Conservation (phyloP, 2,113 vertebrate species). For the Jacana jacana region DNA sequence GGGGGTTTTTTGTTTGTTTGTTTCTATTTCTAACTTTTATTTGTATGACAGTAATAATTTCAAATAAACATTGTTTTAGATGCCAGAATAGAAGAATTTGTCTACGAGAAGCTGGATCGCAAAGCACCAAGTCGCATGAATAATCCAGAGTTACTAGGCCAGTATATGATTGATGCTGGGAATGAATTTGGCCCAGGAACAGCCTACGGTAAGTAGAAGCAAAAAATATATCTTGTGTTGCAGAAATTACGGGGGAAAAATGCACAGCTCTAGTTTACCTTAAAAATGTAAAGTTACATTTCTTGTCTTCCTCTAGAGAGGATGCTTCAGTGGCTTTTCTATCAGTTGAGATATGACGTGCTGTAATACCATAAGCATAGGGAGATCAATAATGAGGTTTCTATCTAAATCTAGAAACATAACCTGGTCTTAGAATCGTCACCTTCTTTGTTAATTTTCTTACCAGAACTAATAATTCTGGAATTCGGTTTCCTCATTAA, state of each 20-base stretch:
- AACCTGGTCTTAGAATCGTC: background rate
- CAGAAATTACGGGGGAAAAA: background rate
- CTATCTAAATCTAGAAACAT: background rate
- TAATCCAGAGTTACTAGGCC: conserved; percentile 93
- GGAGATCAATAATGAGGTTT: background rate
- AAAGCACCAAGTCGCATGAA: conserved; percentile 93
- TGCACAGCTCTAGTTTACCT: background rate
- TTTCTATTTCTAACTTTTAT: background rate
- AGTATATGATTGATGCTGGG: conserved; percentile 94
- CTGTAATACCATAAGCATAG: background rate
- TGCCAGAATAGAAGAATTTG: conserved; percentile 96
- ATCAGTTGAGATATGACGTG: background rate
- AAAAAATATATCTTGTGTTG: background rate
- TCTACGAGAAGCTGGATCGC: conserved; percentile 97
- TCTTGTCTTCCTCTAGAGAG: too few species aligned
- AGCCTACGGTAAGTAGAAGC: conserved; percentile 87
- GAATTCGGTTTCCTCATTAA: background rate
- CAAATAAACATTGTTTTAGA: conserved; percentile 74
- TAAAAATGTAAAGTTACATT: too few species aligned
- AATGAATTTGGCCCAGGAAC: conserved; percentile 95
- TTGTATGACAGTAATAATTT: background rate
- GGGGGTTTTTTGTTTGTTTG: background rate
- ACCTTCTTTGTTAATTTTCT: background rate
- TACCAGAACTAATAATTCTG: background rate
- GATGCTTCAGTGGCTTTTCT: too few species aligned